Evolutionary conservation across 2,888 invertebrate species (phyloP), one percentile per base, ranked within the genome.

Genomic region (Latrodectus elegans): DNA sequence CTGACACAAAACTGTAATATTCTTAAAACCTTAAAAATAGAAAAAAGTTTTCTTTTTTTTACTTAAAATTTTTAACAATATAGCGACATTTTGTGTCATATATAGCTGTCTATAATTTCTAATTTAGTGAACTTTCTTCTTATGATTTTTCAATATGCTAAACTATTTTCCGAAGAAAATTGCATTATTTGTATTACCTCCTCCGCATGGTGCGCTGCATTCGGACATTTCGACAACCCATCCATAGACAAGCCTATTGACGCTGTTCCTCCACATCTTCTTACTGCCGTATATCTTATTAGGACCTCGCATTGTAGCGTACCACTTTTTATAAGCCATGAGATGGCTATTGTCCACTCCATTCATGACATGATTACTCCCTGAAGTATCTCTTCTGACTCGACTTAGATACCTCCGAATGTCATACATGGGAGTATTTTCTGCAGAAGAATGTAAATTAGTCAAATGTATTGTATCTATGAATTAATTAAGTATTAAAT

Each of bases 211-310:
- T 1, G 80, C 81, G 26, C 88, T 84, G 79, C 90, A 90, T 72
- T 90, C 90, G 4, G 89, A 89, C 80, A 90, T 81, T n/a, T 88
- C 89, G 12, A 90, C 88, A 11, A 87, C 87, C 90, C 90, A 90
- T 22, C 88, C 87, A 64, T 90, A 89, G 12, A 84, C 76, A 6
- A 83, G 75, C 17, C 76, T 55, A 8, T 78, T 53, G 0, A 83
- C 22, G 78, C 67, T 78, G 83, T 55, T 67, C 65, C 75, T 83
- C 87, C 74, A 77, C 10, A 49, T 49, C n/a, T 81, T 73, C 70
- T 83, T 82, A 51, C 51, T 68, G 49, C 26, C 49, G 55, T 82
- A 64, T 10, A 65, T n/a, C 55, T 84, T 77, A 17, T 53, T 77
- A 0, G 75, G 38, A 11, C 38, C 51, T 8, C 26, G 49, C 38